These are phyloP conservation scores for Ornithoptera alexandrae DNA, from an alignment of 2,888 invertebrate genomes.

Conservation along the genomic window DNA sequence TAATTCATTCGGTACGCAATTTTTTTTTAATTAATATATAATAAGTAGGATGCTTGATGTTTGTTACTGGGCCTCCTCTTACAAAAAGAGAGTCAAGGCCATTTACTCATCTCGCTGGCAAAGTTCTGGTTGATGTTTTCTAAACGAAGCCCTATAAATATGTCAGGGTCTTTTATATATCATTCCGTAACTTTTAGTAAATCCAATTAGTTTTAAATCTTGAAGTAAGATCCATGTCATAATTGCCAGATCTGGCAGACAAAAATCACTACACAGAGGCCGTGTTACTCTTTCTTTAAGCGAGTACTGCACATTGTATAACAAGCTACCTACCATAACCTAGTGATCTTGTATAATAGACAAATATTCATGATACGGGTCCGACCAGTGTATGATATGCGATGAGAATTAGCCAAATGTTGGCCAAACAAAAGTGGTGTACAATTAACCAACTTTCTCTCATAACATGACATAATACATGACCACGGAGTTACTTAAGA, in stretches of 20 bases:
- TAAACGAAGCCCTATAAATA: no score
- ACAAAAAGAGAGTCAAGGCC: no score
- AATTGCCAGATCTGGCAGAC: neutral
- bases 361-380: conserved; percentile 9
- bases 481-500: conserved; percentile 27
- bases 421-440: conserved; percentile 21
- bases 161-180: no score
- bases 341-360: conserved; percentile 20
- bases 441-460: conserved; percentile 28
- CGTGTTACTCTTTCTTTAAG: neutral
- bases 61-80: no score
- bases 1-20: no score
- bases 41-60: no score
- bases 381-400: conserved; percentile 5
- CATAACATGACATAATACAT: conserved; percentile 29
- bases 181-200: no score
- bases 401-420: conserved; percentile 22
- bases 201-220: no score
- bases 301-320: neutral
- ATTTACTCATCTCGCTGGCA: no score
- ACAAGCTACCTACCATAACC: conserved; percentile 16
- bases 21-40: no score
- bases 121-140: no score
- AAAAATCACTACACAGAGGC: neutral
- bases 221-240: neutral